phyloP scores from a whole-genome alignment of 2,888 invertebrate genomes.

The Thelaira solivaga region DNA sequence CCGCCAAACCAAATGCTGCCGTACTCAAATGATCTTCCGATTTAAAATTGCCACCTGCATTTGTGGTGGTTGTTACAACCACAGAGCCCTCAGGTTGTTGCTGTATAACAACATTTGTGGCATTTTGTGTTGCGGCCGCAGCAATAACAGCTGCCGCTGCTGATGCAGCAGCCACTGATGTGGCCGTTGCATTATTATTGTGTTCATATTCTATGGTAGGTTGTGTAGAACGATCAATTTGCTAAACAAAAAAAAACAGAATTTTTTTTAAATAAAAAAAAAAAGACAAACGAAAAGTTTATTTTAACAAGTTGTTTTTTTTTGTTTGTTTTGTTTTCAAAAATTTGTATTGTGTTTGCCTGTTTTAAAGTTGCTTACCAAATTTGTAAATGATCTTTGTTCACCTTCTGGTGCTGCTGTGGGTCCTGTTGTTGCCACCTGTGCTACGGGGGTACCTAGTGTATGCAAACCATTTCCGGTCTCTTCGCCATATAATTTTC shows the following conservation, averaged over 20 bases:
- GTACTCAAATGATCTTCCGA: slow-evolving; percentile 85
- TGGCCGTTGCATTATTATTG: slow-evolving; percentile 67
- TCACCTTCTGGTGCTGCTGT: slow-evolving; percentile 77
- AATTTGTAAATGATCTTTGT: slow-evolving; percentile 76
- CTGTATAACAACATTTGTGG: slow-evolving; percentile 67
- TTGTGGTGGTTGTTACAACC: slow-evolving; percentile 69
- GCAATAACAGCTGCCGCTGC: slow-evolving; percentile 67
- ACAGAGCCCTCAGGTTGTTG: slow-evolving; percentile 69
- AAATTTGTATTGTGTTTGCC: background rate
- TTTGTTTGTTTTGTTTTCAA: background rate
- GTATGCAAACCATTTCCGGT: slow-evolving; percentile 78
- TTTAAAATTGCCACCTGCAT: slow-evolving; percentile 78
- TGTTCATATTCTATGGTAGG: slow-evolving; percentile 77
- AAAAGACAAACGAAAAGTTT: background rate
- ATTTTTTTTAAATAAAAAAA: background rate
- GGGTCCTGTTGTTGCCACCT: slow-evolving; percentile 77
- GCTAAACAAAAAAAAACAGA: slow-evolving; percentile 61
- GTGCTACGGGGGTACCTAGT: slow-evolving; percentile 77
- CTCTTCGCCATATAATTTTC: slow-evolving; percentile 93
- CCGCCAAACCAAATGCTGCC: slow-evolving; percentile 85
- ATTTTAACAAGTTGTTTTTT: background rate
- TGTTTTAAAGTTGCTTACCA: slow-evolving; percentile 71
- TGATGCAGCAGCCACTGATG: slow-evolving; percentile 63
- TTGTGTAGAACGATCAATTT: slow-evolving; percentile 77
- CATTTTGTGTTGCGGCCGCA: slow-evolving; percentile 63